A percentile compares a stretch with the other conserved stretches of the same genome.
Evolutionary conservation across 2,113 vertebrate genomes (phyloP).

Genomic region (Grammomys surdaster): DNA sequence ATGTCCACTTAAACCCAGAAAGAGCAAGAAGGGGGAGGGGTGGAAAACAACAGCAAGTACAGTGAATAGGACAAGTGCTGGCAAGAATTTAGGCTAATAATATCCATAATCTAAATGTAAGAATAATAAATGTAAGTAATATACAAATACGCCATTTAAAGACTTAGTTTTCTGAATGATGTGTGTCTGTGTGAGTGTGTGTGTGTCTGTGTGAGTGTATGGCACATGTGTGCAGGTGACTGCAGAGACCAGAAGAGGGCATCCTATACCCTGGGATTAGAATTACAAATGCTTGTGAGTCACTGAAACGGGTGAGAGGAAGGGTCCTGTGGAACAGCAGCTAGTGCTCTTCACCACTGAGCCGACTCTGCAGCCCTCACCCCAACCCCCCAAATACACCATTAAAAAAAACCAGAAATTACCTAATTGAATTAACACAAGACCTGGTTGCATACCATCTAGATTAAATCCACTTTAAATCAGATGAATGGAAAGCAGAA

Average conservation of each 20-base stretch:
- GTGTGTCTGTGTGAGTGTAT: neutral
- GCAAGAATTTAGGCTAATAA: neutral
- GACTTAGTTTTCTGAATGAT: neutral
- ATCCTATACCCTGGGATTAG: neutral
- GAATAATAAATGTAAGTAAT: slow-evolving; percentile 6
- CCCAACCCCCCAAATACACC: neutral
- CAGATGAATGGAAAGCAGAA: slow-evolving; percentile 5
- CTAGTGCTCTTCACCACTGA: neutral
- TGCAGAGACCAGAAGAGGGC: neutral
- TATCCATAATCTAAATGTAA: slow-evolving; percentile 8
- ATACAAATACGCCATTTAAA: neutral
- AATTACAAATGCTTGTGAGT: neutral
- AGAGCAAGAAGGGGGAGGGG: neutral
- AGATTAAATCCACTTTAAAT: neutral
- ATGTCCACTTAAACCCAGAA: neutral
- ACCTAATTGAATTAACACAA: neutral
- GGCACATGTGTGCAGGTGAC: no score
- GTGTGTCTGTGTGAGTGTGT: no score
- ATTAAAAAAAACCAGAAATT: neutral
- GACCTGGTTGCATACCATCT: neutral
- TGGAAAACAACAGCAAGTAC: slow-evolving; percentile 9
- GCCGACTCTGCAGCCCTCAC: neutral
- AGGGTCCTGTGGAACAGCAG: neutral
- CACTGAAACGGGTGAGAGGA: neutral
- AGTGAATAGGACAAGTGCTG: neutral